These are phyloP conservation scores for Trichomycterus rosablanca DNA, from an alignment of 2,113 vertebrate species.

Conservation along the genomic window DNA sequence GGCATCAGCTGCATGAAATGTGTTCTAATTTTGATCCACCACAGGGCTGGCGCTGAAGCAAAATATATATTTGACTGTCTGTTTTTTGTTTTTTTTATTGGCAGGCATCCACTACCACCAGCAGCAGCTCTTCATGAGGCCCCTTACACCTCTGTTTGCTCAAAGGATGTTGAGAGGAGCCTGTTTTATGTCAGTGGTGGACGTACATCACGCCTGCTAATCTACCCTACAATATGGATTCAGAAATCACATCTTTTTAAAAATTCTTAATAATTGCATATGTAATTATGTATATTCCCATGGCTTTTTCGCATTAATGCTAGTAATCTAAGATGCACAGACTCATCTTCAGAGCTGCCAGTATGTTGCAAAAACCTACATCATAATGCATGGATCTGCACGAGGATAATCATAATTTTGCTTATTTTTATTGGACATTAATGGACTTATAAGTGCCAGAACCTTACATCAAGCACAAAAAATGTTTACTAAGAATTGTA, in stretches of 20 bases:
- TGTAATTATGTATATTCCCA: too few species aligned
- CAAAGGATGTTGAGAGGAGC: slow-evolving; percentile 32
- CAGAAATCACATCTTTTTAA: slow-evolving; percentile 5
- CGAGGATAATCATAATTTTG: slow-evolving; percentile 43
- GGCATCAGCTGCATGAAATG: slow-evolving; percentile 57
- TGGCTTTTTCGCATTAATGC: too few species aligned
- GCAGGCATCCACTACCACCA: slow-evolving; percentile 66
- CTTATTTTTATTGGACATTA: background rate
- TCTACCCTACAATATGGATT: background rate
- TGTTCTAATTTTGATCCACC: slow-evolving; percentile 44
- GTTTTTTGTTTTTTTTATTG: slow-evolving; percentile 48
- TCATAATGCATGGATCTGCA: slow-evolving; percentile 50
- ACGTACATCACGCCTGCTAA: too few species aligned
- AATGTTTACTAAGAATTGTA: too few species aligned
- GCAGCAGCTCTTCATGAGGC: slow-evolving; percentile 62
- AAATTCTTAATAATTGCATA: too few species aligned
- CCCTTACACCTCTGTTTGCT: slow-evolving; percentile 20
- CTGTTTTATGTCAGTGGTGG: slow-evolving; percentile 1
- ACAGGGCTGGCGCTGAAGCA: slow-evolving; percentile 17
- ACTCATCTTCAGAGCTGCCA: too few species aligned
- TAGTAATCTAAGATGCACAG: too few species aligned
- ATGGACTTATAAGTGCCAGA: too few species aligned
- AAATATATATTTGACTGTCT: slow-evolving; percentile 9
- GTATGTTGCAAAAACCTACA: background rate
- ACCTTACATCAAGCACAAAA: too few species aligned